Percentiles rank a stretch among this genome's conserved stretches.
phyloP scores from a whole-genome alignment of 1,140 invertebrate species.

The Latrodectus geometricus region DNA sequence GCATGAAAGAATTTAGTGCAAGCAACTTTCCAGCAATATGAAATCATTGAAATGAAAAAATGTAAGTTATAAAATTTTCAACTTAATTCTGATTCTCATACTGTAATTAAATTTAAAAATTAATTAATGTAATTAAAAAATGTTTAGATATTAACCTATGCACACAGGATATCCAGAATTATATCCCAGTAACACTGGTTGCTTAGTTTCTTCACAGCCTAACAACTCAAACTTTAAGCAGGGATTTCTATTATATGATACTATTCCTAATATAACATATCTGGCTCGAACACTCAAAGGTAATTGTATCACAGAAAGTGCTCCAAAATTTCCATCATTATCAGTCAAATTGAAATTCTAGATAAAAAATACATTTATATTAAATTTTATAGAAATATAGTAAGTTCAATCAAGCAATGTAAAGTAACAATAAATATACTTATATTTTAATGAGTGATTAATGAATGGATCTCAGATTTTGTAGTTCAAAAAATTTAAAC shows the following conservation, averaged over 20 bases:
- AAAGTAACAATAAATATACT: background rate
- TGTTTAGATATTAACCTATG: slow-evolving; percentile 75
- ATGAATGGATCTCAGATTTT: too few relatives aligned
- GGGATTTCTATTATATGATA: slow-evolving; percentile 95
- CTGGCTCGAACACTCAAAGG: slow-evolving; percentile 92
- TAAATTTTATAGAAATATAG: slow-evolving; percentile 14
- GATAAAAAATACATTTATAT: background rate
- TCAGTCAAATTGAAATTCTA: slow-evolving; percentile 91
- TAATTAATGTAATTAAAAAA: too few relatives aligned
- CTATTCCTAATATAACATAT: slow-evolving; percentile 91
- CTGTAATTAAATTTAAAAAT: too few relatives aligned
- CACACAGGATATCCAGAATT: slow-evolving; percentile 94
- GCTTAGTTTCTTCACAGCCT: slow-evolving; percentile 86
- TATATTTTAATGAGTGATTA: background rate
- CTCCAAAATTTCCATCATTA: slow-evolving; percentile 93
- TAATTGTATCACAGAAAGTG: slow-evolving; percentile 93
- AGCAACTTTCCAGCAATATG: too few relatives aligned
- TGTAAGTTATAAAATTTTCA: too few relatives aligned
- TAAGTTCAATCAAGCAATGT: background rate
- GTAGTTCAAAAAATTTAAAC: too few relatives aligned
- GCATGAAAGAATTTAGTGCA: too few relatives aligned
- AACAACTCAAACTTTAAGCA: slow-evolving; percentile 96
- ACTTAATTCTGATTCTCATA: too few relatives aligned
- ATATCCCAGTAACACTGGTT: slow-evolving; percentile 85
- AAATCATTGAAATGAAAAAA: too few relatives aligned